Conservation (phyloP, 2,797 vertebrate genomes). For the Sitta carolinensis region DNA sequence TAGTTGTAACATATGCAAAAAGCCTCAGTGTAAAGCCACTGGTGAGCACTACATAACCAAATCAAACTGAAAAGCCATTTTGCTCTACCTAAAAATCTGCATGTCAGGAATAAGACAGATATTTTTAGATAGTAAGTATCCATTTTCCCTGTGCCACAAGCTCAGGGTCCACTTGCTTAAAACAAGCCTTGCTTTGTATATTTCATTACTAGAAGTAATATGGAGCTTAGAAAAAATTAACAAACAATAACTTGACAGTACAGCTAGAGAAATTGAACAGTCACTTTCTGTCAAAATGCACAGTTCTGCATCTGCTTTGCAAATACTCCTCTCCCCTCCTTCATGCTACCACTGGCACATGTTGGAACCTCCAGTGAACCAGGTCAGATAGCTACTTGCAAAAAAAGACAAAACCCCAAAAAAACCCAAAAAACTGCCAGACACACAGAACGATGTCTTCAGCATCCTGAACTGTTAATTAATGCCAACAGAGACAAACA, state of each 20-base stretch:
- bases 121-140: not conserved
- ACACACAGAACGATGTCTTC: not conserved
- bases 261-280: not conserved
- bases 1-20: conserved; percentile 51
- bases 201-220: not conserved
- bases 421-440: not conserved
- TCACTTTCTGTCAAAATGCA: not conserved
- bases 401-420: not conserved
- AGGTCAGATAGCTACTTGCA: not conserved
- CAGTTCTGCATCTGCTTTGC: not conserved
- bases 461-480: not conserved
- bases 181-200: not conserved
- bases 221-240: not conserved
- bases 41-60: not conserved
- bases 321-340: not conserved
- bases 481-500: not conserved
- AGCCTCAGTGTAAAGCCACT: conserved; percentile 31
- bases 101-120: not conserved
- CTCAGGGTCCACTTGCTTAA: not conserved
- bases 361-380: not conserved
- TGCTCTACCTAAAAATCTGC: not conserved
- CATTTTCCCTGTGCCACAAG: not conserved
- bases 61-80: not conserved
- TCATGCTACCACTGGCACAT: not conserved
- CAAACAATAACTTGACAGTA: not conserved